Conservation (phyloP, 2,113 vertebrate species). For the Percina caprodes region DNA sequence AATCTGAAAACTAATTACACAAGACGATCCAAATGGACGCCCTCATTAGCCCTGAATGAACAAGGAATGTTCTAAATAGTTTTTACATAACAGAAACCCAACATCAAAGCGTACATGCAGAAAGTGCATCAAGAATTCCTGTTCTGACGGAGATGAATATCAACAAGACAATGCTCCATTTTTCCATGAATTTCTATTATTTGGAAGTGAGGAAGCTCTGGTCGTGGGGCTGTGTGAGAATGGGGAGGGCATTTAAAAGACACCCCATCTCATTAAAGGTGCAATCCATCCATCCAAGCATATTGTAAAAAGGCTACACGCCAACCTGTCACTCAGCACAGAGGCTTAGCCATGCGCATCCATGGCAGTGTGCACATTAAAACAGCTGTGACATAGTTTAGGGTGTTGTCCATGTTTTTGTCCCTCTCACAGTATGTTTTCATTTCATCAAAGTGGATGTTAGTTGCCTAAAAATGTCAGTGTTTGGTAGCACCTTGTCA, state of each 20-base stretch:
- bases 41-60: slow-evolving; percentile 75
- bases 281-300: background rate
- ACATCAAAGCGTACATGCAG: slow-evolving; percentile 41
- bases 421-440: no score
- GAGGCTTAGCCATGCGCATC: no score
- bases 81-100: slow-evolving; percentile 70
- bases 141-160: background rate
- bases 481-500: no score
- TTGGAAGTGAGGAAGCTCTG: background rate
- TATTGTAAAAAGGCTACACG: background rate
- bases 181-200: slow-evolving; percentile 23
- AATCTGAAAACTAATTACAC: slow-evolving; percentile 72
- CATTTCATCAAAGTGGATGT: no score
- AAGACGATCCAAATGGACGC: slow-evolving; percentile 54
- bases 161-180: slow-evolving; percentile 23
- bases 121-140: slow-evolving; percentile 24
- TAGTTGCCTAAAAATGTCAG: no score
- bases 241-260: background rate
- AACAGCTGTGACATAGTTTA: no score
- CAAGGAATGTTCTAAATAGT: slow-evolving; percentile 59
- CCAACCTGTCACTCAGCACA: no score
- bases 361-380: no score
- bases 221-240: background rate
- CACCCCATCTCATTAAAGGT: background rate
- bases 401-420: no score